Evolutionary conservation across 2,113 vertebrate species (phyloP), one percentile per base, ranked within the genome.

Genomic region (Peucedramus taeniatus): DNA sequence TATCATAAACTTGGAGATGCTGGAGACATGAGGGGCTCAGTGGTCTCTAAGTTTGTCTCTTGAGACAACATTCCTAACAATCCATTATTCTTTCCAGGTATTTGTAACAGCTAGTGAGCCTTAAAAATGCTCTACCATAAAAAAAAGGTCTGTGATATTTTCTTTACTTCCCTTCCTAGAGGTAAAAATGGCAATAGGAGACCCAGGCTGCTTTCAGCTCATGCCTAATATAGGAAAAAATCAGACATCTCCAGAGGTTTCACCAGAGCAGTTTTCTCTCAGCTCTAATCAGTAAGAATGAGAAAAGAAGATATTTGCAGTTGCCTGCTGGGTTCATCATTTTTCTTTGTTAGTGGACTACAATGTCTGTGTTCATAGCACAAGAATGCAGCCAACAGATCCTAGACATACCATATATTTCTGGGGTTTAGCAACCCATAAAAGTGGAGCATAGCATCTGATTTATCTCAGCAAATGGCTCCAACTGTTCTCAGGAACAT

Each of bases 401-500:
- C 79, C 39, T 70, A 91, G 93, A 90, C 92, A 88, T 77, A 24
- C 50, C 71, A 54, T 94, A 66, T 96, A 96, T 95, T 93, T 95
- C 87, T 89, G 72, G 78, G 78, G 28, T 84, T 96, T 96, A 95
- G 76, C 88, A 94, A 93, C 71, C 85, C 82, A 66, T 96, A 95
- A 95, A 96, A 68, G 63, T 70, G 51, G 90, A 94, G 82, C 9
- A 1, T 35, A 95, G 57, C 28, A 89, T 96, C 83, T 96, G 94
- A 97, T 97, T 96, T 96, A 94, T 96, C 90, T 92, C 13, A 2
- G 60, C 86, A 95, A 91, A 95, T 91, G 80, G 77, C 80, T 96
- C 65, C 92, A 93, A 65, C 83, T 94, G 72, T 89, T 94, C 89
- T 84, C 18, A 21, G 85, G 53, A 79, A 61, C 77, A 89, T 71